phyloP scores from a whole-genome alignment of 1,140 invertebrate genomes.

The Laupala kohalensis region DNA sequence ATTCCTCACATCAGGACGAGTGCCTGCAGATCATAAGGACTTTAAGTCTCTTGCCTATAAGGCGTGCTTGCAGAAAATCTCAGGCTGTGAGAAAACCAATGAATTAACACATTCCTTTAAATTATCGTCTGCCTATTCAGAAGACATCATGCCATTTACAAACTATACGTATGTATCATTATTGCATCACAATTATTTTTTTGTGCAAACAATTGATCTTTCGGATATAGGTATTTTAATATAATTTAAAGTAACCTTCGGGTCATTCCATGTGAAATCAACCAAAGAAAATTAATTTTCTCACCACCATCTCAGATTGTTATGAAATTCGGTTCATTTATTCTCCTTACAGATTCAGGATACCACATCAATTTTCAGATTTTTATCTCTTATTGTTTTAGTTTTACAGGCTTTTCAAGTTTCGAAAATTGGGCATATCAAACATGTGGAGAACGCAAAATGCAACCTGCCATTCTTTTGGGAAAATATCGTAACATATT shows the following conservation, averaged over 20 bases:
- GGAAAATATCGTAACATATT: no score
- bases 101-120: slow-evolving; percentile 94
- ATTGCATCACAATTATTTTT: background rate
- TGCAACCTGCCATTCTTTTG: no score
- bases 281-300: background rate
- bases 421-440: no score
- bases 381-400: no score
- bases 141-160: slow-evolving; percentile 93
- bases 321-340: no score
- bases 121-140: slow-evolving; percentile 83
- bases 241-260: background rate
- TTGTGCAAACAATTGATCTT: background rate
- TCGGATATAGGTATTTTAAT: no score
- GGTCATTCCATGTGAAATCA: no score
- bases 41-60: slow-evolving; percentile 95
- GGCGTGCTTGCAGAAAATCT: slow-evolving; percentile 76
- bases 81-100: slow-evolving; percentile 64
- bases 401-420: no score
- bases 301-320: no score
- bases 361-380: no score
- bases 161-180: slow-evolving; percentile 80
- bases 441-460: no score
- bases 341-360: no score
- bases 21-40: slow-evolving; percentile 82
- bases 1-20: slow-evolving; percentile 78